These are phyloP conservation scores for Ephialtes manifestator DNA, from an alignment of 2,888 invertebrate genomes.

Conservation along the genomic window DNA sequence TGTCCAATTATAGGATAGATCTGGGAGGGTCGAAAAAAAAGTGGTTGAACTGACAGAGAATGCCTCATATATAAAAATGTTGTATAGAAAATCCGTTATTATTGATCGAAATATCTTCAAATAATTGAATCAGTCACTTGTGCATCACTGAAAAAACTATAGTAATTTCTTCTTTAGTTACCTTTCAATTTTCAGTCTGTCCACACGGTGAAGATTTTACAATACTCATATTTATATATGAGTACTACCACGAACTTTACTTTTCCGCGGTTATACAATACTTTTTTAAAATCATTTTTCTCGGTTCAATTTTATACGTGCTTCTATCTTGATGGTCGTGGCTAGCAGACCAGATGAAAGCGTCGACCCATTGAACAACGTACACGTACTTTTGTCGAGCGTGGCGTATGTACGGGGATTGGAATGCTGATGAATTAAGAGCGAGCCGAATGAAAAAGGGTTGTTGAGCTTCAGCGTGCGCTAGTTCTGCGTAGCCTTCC, in stretches of 20 bases:
- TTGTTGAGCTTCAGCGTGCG: not conserved
- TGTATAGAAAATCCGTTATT: too few species aligned
- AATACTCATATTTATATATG: not conserved
- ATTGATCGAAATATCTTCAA: not conserved
- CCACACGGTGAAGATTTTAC: not conserved
- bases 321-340: not conserved
- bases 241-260: too few species aligned
- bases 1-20: too few species aligned
- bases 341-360: constrained; percentile 1
- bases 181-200: not conserved
- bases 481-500: not conserved
- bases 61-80: too few species aligned
- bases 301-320: constrained; percentile 7
- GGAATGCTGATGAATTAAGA: constrained; percentile 30
- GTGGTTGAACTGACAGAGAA: too few species aligned
- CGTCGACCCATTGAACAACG: constrained; percentile 11
- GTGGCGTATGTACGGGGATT: constrained; percentile 12
- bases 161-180: not conserved
- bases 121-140: not conserved
- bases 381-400: constrained; percentile 1
- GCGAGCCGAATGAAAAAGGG: constrained; percentile 25
- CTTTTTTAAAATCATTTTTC: not conserved
- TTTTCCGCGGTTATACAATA: not conserved
- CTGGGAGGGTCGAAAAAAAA: too few species aligned
- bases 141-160: not conserved